Evolutionary conservation across 2,888 invertebrate species (phyloP).

Genomic region (Emmelina monodactyla): DNA sequence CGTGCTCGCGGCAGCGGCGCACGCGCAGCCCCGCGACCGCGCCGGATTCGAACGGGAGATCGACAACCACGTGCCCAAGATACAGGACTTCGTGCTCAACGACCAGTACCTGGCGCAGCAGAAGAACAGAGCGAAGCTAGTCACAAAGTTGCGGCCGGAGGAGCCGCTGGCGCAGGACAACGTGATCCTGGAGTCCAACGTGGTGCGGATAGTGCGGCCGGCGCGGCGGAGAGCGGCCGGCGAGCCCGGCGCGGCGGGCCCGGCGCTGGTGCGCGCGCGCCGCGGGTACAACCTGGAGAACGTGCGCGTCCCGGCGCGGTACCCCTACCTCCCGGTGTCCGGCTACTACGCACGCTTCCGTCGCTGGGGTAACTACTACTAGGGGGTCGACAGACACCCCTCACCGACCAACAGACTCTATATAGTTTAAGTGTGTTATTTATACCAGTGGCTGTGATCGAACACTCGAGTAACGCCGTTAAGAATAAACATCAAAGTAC

Average conservation of each 20-base stretch:
- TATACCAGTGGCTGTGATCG: constrained; percentile 55
- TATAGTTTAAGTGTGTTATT: constrained; percentile 23
- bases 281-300: constrained; percentile 60
- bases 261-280: constrained; percentile 38
- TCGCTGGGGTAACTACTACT: constrained; percentile 50
- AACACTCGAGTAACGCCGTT: constrained; percentile 37
- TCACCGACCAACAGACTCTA: constrained; percentile 29
- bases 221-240: constrained; percentile 29
- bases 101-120: constrained; percentile 35
- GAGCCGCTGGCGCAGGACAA: constrained; percentile 46
- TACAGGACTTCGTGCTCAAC: constrained; percentile 38
- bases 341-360: constrained; percentile 51
- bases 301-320: constrained; percentile 55
- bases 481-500: constrained; percentile 11
- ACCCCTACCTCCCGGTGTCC: constrained; percentile 53
- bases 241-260: constrained; percentile 23
- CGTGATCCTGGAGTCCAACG: constrained; percentile 51
- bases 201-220: constrained; percentile 43
- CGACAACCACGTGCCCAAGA: constrained; percentile 43
- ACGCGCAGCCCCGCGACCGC: constrained; percentile 33
- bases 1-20: constrained; percentile 34
- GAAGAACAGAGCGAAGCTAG: constrained; percentile 47
- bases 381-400: constrained; percentile 16
- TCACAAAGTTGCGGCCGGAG: constrained; percentile 43
- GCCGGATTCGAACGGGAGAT: constrained; percentile 54